phyloP scores from a whole-genome alignment of 2,113 vertebrate species.

The Thryonomys swinderianus region DNA sequence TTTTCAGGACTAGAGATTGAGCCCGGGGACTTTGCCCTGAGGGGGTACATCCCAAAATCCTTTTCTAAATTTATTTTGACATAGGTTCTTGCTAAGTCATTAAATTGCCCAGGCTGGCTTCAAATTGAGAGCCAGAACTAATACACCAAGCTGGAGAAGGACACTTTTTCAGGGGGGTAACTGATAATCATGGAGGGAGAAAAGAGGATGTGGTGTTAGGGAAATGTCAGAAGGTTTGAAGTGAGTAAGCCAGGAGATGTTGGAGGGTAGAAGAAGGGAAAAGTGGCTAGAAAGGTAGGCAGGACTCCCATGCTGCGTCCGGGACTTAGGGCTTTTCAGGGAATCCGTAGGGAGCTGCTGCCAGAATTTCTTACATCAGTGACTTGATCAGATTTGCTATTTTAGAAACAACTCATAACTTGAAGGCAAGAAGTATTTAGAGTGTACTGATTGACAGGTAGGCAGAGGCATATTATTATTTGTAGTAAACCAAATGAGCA shows the following conservation, averaged over 20 bases:
- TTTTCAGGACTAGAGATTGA: neutral
- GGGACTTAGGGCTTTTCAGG: neutral
- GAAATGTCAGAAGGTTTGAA: neutral
- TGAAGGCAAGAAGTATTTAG: neutral
- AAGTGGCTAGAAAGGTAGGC: neutral
- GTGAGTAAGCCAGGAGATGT: neutral
- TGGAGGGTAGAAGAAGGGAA: neutral
- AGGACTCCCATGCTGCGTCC: neutral
- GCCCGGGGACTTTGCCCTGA: neutral
- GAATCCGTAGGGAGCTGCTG: too few relatives aligned
- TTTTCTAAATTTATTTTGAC: neutral
- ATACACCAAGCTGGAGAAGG: neutral
- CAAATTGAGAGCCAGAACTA: neutral
- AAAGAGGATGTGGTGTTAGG: neutral
- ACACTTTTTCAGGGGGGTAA: neutral
- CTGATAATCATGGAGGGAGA: neutral
- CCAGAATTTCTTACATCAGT: neutral
- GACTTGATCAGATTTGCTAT: neutral
- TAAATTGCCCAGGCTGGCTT: neutral
- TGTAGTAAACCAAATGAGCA: conserved; percentile 43
- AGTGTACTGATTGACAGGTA: neutral
- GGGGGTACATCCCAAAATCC: neutral
- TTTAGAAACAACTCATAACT: neutral
- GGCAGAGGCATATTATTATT: neutral
- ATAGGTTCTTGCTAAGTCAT: too few relatives aligned